Base-by-base conservation (phyloP, 1,140 invertebrate genomes). In the Psilanteris sp. region DNA sequence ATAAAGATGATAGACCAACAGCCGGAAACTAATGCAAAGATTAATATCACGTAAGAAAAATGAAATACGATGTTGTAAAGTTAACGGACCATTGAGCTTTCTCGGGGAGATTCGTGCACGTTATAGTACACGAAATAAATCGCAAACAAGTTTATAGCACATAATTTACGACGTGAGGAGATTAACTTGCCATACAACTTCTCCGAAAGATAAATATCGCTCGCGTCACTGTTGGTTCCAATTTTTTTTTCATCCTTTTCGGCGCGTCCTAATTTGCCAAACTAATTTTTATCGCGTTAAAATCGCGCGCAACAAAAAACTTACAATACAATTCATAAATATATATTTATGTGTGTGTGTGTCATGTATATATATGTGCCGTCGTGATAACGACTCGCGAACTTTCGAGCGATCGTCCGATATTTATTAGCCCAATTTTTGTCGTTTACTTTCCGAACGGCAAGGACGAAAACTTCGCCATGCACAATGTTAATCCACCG, bases 51-150 rank as follows among this genome's bases (percentile, higher is more conserved):
- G 46, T 52, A 54, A 66, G 70, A 66, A 74, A 74, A 59, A 74
- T 74, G 70, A 74, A 66, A 59, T 74, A 66, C 61, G 70, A 59
- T 74, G 43, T 74, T 74, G 61, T 74, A 74, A 66, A 67, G 61
- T 74, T 74, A 74, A 74, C 70, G 61, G 61, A 37, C 70, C 61
- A 74, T 66, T 74, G 59, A 59, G 37, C 61, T 74, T 74, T 61
- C 70, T 64, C 46, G 5, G 43, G 16, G 34, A 66, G 43, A 73
- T 66, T 66, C 59, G 36, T 27, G 52, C 16, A 52, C 67, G 54
- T 71, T 71, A 71, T 54, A 54, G 29, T 74, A 62, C 71, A 43
- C 29, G 70, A 59, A 66, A 74, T 74, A 74, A 74, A 74, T 74
- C 37, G 70, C 70, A 74, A 74, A 74, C 61, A 74, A 74, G 59